Evolutionary conservation across 1,140 invertebrate genomes (phyloP), one percentile per base, ranked within the genome.

Genomic region (Heliconius nattereri): DNA sequence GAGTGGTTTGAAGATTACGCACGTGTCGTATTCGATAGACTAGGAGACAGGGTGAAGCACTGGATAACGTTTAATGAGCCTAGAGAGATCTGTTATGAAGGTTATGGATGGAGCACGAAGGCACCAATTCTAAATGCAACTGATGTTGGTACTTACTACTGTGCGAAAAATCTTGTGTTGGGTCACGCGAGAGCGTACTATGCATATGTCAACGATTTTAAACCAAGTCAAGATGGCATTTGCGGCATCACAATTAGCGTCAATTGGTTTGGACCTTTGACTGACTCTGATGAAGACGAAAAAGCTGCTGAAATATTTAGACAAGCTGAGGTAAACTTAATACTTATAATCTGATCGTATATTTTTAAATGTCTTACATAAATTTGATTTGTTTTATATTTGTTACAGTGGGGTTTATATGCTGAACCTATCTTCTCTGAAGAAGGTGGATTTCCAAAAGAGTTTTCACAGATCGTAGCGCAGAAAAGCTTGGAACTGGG

Each of bases 401-500:
- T 89, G 11, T 96, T 95, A 78, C 81, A 94, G 83, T 94, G 92
- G 84, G 96, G 96, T 8, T 89, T 95, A 87, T 94, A 94, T 49
- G 88, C 95, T 0, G 90, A 96, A 83, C 96, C 96, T 1, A 95
- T 96, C 57, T 96, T 95, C 85, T 95, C 95, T 0, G 82, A 92
- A 45, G 75, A 92, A 3, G 96, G 96, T 16, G 95, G 96, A 78
- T 97, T 96, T 85, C 96, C 96, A 2, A 84, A 89, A 78, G 84
- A 96, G 0, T 94, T 97, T 86, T 95, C 94, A 49, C 83, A 92
- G 3, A 84, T 87, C 8, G 89, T 97, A n/a, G 95, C 90, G 9
- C 78, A 86, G 1, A 95, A 95, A 23, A 96, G 96, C 79, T 79
- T 78, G 19, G 83, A 89, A n/a, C 92, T 95, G 83, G 95, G 95